These are phyloP conservation scores for Brenthis ino DNA, from an alignment of 2,888 invertebrate genomes.

Conservation along the genomic window DNA sequence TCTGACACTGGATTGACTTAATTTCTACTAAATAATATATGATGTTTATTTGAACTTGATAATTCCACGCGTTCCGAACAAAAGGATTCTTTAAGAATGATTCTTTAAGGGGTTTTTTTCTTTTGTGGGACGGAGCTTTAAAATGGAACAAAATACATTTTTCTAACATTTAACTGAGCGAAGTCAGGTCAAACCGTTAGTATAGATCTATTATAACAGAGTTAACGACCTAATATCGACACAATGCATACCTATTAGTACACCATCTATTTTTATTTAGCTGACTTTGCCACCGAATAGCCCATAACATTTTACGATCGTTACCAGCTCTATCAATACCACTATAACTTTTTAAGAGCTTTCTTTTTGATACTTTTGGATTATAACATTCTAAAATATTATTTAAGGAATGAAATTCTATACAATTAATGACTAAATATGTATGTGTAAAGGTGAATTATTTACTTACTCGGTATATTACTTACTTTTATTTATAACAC, in stretches of 20 bases:
- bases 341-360: constrained; percentile 10
- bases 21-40: not conserved
- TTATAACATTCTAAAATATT: not conserved
- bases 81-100: no score
- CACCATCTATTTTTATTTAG: constrained; percentile 38
- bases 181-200: not conserved
- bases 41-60: no score
- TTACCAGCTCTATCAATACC: constrained; percentile 5
- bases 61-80: no score
- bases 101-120: no score
- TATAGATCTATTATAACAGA: not conserved
- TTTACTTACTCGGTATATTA: no score
- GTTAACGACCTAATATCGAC: constrained; percentile 17
- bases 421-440: no score
- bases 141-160: no score
- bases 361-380: not conserved
- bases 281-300: constrained; percentile 41
- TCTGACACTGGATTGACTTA: not conserved
- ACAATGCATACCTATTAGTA: constrained; percentile 15
- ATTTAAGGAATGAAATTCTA: no score
- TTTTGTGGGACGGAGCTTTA: no score
- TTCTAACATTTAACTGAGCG: not conserved
- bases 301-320: constrained; percentile 32
- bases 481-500: no score
- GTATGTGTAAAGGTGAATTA: no score